Base-by-base conservation (phyloP, 2,113 vertebrate genomes). In the Tragelaphus scriptus region DNA sequence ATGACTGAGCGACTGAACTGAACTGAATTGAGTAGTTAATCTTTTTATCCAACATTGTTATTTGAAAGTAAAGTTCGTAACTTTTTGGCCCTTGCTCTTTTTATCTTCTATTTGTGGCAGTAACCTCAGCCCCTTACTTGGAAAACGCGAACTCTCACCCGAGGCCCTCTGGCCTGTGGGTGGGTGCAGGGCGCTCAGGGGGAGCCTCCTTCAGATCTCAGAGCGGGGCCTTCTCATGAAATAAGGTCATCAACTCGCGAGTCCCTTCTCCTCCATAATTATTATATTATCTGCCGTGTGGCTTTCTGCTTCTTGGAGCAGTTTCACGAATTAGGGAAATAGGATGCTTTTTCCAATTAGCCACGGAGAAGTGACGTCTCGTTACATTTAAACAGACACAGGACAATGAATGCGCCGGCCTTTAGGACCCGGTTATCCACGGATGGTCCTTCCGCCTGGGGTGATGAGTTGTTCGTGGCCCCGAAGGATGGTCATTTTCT, bases 391-490 rank as follows among this genome's bases (percentile, higher is more conserved):
- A 85, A 14, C 65, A 95, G 91, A 80, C 53, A 15, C 53, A 61
- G 11, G 5, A 5, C 13, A 10, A 53, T 58, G 68, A 58, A n/a
- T 9, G 4, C 0, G 77, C n/a, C 23, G 49, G 49, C 26, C 79
- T 53, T 40, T 6, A 8, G 85, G 36, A 36, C n/a, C 2, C 2
- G 0, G 0, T 10, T 61, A 36, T 81, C 93, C 36, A 19, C 2
- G 16, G 0, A 0, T 1, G 7, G 2, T 11, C 49, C 8, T 44
- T 30, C 32, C 8, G 17, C n/a, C 1, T 2, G 25, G 23, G 25
- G 30, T 1, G 21, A 10, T 8, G 75, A 19, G 49, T 9, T 65
- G 12, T 32, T 59, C 0, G 0, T 8, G 88, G 63, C 55, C 55
- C 21, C 21, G 6, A 51, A 15, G 86, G 47, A 16, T 8, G 71